Percentiles rank a stretch among this genome's conserved stretches.
Evolutionary conservation across 1,140 invertebrate species (phyloP).

Genomic region (Ostrea edulis): DNA sequence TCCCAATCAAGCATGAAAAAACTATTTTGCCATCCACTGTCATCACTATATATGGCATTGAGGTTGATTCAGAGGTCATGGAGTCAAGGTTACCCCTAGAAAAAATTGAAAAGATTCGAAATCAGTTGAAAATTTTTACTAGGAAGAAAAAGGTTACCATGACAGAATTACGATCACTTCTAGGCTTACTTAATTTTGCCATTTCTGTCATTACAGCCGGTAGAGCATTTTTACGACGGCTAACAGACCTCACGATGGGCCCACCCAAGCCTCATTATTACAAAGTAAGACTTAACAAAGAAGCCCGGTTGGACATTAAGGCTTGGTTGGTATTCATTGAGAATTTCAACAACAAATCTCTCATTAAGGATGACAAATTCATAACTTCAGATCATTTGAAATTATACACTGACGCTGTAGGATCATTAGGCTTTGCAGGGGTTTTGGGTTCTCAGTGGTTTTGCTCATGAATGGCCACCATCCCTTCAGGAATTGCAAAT

Average conservation of each 20-base stretch:
- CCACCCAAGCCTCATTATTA: slow-evolving; percentile 3
- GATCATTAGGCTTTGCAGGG: not conserved
- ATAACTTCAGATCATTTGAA: slow-evolving; percentile 1
- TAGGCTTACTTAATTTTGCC: slow-evolving; percentile 57
- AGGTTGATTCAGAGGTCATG: slow-evolving; percentile 51
- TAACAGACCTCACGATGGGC: slow-evolving; percentile 45
- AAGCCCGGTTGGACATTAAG: slow-evolving; percentile 45
- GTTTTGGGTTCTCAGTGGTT: slow-evolving; percentile 22
- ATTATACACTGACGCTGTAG: not conserved
- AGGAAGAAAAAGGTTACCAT: slow-evolving; percentile 18
- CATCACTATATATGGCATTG: slow-evolving; percentile 53
- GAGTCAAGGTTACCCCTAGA: slow-evolving; percentile 44
- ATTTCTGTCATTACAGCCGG: slow-evolving; percentile 43
- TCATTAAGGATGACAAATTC: slow-evolving; percentile 35
- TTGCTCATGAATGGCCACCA: not conserved
- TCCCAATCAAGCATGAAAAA: slow-evolving; percentile 53
- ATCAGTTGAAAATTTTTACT: not conserved
- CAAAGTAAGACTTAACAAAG: slow-evolving; percentile 43
- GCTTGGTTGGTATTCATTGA: slow-evolving; percentile 42
- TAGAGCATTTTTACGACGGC: slow-evolving; percentile 50
- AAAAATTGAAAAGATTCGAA: slow-evolving; percentile 48
- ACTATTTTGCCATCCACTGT: slow-evolving; percentile 43
- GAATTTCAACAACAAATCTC: slow-evolving; percentile 49
- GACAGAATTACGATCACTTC: slow-evolving; percentile 48
- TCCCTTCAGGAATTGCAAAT: not conserved